phyloP scores from a whole-genome alignment of 2,797 vertebrate genomes.

The Spondyliosoma cantharus region DNA sequence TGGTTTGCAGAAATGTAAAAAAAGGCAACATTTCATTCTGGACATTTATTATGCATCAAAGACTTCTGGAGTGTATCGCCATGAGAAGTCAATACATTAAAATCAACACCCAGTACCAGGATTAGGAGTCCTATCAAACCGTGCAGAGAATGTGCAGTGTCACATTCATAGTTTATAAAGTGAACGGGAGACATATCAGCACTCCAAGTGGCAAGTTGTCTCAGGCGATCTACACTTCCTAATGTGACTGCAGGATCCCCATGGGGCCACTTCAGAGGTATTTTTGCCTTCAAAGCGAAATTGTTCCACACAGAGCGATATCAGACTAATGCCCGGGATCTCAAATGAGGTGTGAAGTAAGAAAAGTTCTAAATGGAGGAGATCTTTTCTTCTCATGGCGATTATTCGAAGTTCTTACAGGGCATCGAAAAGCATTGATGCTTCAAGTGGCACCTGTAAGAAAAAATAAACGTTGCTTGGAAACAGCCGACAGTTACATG shows the following conservation, averaged over 20 bases:
- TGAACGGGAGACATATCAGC: too few relatives aligned
- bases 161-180: too few relatives aligned
- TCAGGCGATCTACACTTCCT: too few relatives aligned
- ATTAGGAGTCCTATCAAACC: too few relatives aligned
- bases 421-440: neutral
- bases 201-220: too few relatives aligned
- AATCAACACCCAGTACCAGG: too few relatives aligned
- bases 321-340: slow-evolving; percentile 18
- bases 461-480: slow-evolving; percentile 34
- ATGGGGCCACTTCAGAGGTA: slow-evolving; percentile 7
- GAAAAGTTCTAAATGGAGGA: slow-evolving; percentile 6
- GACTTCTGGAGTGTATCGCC: too few relatives aligned
- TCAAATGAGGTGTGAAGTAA: slow-evolving; percentile 39
- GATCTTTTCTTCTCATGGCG: slow-evolving; percentile 11
- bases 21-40: too few relatives aligned
- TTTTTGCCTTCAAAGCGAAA: slow-evolving; percentile 38
- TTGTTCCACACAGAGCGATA: slow-evolving; percentile 10
- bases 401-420: neutral
- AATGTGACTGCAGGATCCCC: slow-evolving; percentile 9
- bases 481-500: slow-evolving; percentile 8
- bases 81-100: too few relatives aligned
- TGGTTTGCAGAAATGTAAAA: too few relatives aligned
- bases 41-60: too few relatives aligned
- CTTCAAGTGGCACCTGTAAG: slow-evolving; percentile 3
- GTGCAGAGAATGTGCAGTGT: too few relatives aligned